Evolutionary conservation across 2,888 invertebrate species (phyloP), one percentile per base, ranked within the genome.

Genomic region (Cyclophora punctaria): DNA sequence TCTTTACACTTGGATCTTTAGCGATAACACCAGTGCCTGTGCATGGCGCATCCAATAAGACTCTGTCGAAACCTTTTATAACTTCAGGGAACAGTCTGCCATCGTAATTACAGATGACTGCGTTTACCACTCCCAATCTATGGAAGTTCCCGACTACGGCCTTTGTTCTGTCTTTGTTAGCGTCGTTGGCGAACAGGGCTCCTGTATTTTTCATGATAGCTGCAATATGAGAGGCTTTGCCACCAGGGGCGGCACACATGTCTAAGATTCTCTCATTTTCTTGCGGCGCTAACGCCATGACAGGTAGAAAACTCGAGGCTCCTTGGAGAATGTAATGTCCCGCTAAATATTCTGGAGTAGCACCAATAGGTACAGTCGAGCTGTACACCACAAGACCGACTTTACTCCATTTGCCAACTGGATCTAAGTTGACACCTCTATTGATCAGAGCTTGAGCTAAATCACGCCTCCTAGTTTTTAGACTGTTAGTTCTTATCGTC

Each of bases 161-260:
- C 73, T 95, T 96, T 40, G 95, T 91, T 60, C 99, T 90, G 7
- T 97, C 96, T 67, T 92, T 93, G 77, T 97, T 98, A 0, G 94
- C 92, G 78, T 99, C 99, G 83, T 99, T 99, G 3, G 98, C 96
- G 80, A 99, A 98, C 37, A 99, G 78, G 2, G 95, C 92, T 0
- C 99, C 99, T 0, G 98, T 98, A 76, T 99, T 99, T 80, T 98
- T 98, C 99, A 99, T 99, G 6, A 99, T 89, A 0, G 98, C 95
- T 48, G 98, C 96, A 55, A 99, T 98, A 78, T 99, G 98, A 0
- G 98, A 97, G 0, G 99, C 97, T 88, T 99, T 99, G 5, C 99
- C 99, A 46, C 99, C 99, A 0, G 99, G 99, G 0, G 99, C 99
- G 0, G 98, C 93, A 75, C 98, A 96, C 97, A 99, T 96, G 73